Base-by-base conservation (phyloP, 2,797 vertebrate genomes). In the Heliangelus exortis region DNA sequence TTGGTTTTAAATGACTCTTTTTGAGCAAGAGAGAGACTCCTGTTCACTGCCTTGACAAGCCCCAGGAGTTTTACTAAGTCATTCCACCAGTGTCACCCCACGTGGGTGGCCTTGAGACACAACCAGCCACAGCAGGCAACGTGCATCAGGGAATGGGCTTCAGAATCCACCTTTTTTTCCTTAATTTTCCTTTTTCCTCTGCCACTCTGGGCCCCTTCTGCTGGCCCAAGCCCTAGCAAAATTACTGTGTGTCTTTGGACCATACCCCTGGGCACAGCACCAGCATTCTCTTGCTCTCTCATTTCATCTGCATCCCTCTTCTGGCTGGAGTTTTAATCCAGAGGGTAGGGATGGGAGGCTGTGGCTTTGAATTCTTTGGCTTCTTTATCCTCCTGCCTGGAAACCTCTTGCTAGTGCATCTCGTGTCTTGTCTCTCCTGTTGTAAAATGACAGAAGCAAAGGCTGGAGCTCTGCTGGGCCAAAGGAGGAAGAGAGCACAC, bases 311-410 rank as follows among this genome's bases (percentile, higher is more conserved):
- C 86, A 84, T 92, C 90, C 81, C 85, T 41, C 80, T 57, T 39
- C 74, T 90, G 94, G 86, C 80, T 88, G 78, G 84, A 76, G 31
- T 19, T 43, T 4, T 41, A 67, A 87, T 63, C 88, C 65, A 0
- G 84, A 4, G 71, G 87, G 80, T 7, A 84, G 92, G 59, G 84
- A 57, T 3, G n/a, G 55, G 67, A 88, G 31, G 23, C 74, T 91
- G 83, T 69, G 94, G 90, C 91, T 96, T 87, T 58, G 67, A 77
- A 86, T 92, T 78, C 87, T 55, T 88, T 62, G 75, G 47, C 77
- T 91, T 34, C 1, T 36, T 75, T 68, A 79, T 25, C 33, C 83
- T 69, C 9, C 51, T 76, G 83, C 90, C 51, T 84, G 86, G 48
- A 63, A 78, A 31, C 43, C 33, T 79, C 51, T 65, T 45, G 68